Percentiles rank a stretch among this genome's conserved stretches.
Evolutionary conservation across 2,113 vertebrate species (phyloP).

Genomic region (Oryzias melastigma): DNA sequence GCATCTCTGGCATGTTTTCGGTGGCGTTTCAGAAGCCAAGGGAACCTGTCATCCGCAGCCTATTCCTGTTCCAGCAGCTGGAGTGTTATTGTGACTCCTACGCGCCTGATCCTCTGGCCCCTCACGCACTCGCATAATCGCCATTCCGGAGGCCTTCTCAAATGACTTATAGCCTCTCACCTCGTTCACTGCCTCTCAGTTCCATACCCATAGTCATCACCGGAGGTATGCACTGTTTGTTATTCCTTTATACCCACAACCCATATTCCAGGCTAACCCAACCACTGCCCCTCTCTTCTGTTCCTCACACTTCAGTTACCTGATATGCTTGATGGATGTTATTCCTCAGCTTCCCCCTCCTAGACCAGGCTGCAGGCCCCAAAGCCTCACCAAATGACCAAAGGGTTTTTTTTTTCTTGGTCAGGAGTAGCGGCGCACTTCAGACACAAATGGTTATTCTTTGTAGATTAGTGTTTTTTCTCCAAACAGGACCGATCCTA

Average conservation of each 20-base stretch:
- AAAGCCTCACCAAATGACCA: constrained; percentile 40
- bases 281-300: constrained; percentile 10
- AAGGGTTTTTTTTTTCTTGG: not conserved
- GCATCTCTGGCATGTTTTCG: constrained; percentile 17
- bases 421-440: constrained; percentile 26
- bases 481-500: constrained; percentile 45
- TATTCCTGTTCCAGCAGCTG: constrained; percentile 66
- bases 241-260: constrained; percentile 39
- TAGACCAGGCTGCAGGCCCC: constrained; percentile 29
- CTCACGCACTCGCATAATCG: constrained; percentile 32
- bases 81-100: constrained; percentile 41
- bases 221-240: constrained; percentile 14
- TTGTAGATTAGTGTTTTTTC: constrained; percentile 50
- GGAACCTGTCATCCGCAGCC: constrained; percentile 48
- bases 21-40: constrained; percentile 14
- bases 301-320: constrained; percentile 52
- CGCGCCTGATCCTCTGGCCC: constrained; percentile 34
- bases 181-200: constrained; percentile 34
- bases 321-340: constrained; percentile 62
- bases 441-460: constrained; percentile 62
- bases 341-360: constrained; percentile 12
- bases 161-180: constrained; percentile 50
- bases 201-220: constrained; percentile 27
- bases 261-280: constrained; percentile 29
- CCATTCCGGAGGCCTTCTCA: constrained; percentile 54